phyloP scores from a whole-genome alignment of 2,888 invertebrate species.

The Amiota minor region DNA sequence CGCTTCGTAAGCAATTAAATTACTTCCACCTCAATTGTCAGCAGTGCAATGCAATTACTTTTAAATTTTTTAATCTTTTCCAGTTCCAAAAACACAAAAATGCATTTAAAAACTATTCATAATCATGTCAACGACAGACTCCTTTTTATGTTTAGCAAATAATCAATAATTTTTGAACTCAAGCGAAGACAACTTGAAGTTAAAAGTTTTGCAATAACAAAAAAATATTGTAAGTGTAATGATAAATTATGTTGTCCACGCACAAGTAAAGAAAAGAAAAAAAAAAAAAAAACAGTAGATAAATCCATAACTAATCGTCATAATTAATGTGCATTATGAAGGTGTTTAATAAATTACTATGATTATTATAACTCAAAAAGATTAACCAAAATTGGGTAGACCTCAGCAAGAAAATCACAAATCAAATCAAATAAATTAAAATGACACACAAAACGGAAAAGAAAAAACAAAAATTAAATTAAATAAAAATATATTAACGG shows the following conservation, averaged over 20 bases:
- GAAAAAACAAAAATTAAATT: neutral
- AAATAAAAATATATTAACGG: neutral
- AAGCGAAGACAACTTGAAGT: constrained; percentile 13
- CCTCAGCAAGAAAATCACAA: neutral
- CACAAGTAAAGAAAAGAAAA: too few species aligned
- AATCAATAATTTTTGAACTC: constrained; percentile 8
- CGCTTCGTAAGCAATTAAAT: too few species aligned
- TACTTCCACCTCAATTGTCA: too few species aligned
- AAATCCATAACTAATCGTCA: constrained; percentile 24
- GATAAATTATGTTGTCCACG: too few species aligned
- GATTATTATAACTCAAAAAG: neutral
- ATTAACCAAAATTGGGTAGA: neutral
- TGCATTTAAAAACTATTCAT: neutral
- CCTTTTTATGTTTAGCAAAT: neutral
- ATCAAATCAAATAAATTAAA: constrained; percentile 23
- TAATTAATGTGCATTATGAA: constrained; percentile 20
- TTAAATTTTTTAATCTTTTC: too few species aligned
- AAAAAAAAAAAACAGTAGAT: neutral
- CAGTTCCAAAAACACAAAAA: too few species aligned
- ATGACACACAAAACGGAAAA: constrained; percentile 10
- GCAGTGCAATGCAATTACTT: too few species aligned
- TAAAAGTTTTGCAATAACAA: neutral
- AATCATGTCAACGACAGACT: constrained; percentile 13
- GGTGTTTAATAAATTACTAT: constrained; percentile 25
- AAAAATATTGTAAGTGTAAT: neutral